Conservation (phyloP, 2,888 invertebrate species). For the Lottia gigantea region DNA sequence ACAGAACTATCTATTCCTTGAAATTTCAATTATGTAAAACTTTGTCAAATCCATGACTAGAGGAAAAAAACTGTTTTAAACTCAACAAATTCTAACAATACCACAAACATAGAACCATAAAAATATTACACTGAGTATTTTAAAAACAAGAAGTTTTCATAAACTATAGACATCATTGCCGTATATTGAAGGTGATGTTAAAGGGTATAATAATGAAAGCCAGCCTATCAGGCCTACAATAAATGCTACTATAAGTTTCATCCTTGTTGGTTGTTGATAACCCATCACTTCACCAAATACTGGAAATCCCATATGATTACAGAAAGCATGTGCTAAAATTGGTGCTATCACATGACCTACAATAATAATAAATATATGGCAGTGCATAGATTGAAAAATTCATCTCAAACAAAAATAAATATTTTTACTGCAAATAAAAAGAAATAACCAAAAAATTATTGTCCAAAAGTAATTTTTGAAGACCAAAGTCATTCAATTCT, state of each 20-base stretch:
- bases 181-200: slow-evolving; percentile 78
- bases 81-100: too few species aligned
- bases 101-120: too few species aligned
- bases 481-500: background rate
- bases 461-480: background rate
- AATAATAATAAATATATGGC: slow-evolving; percentile 42
- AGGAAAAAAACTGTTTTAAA: too few species aligned
- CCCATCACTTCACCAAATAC: slow-evolving; percentile 80
- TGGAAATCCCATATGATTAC: slow-evolving; percentile 97
- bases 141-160: slow-evolving; percentile 21
- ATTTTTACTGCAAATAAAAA: too few species aligned
- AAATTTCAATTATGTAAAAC: too few species aligned
- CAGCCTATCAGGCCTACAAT: slow-evolving; percentile 82
- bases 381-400: background rate
- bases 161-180: slow-evolving; percentile 68
- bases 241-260: slow-evolving; percentile 77
- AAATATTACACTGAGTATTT: too few species aligned
- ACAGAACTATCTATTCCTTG: too few species aligned
- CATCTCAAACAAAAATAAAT: background rate
- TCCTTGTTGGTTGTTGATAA: slow-evolving; percentile 74
- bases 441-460: too few species aligned
- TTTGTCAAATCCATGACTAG: too few species aligned
- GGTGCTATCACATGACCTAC: slow-evolving; percentile 83
- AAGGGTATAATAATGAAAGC: slow-evolving; percentile 80
- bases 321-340: slow-evolving; percentile 90